phyloP scores from a whole-genome alignment of 2,797 vertebrate species.

The Arremon brunneinucha region DNA sequence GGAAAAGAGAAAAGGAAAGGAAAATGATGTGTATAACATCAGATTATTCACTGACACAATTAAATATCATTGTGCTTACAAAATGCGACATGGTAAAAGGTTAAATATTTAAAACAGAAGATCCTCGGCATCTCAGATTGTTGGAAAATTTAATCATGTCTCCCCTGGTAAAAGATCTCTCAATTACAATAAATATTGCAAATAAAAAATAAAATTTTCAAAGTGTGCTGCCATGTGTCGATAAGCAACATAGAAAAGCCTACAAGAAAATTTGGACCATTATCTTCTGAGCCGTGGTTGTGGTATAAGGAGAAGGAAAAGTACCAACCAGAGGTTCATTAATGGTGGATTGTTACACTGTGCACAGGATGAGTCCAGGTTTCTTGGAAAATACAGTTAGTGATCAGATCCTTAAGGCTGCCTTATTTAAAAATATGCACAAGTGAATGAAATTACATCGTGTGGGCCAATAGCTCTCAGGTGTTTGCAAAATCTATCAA shows the following conservation, averaged over 20 bases:
- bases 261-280: background rate
- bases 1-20: background rate
- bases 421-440: background rate
- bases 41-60: background rate
- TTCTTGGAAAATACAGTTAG: background rate
- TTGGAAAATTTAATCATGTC: background rate
- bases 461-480: background rate
- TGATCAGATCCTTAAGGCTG: background rate
- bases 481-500: background rate
- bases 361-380: background rate
- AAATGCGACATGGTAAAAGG: background rate
- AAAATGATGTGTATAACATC: background rate
- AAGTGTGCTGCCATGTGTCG: accelerated
- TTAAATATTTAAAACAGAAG: background rate
- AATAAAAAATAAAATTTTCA: background rate
- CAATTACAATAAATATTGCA: background rate
- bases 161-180: background rate
- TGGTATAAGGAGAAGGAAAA: background rate
- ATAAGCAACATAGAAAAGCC: background rate
- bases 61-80: background rate
- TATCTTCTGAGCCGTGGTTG: background rate
- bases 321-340: background rate
- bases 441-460: background rate
- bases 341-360: accelerated
- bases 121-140: background rate